phyloP scores from a whole-genome alignment of 2,113 vertebrate genomes.

The Puntigrus tetrazona region DNA sequence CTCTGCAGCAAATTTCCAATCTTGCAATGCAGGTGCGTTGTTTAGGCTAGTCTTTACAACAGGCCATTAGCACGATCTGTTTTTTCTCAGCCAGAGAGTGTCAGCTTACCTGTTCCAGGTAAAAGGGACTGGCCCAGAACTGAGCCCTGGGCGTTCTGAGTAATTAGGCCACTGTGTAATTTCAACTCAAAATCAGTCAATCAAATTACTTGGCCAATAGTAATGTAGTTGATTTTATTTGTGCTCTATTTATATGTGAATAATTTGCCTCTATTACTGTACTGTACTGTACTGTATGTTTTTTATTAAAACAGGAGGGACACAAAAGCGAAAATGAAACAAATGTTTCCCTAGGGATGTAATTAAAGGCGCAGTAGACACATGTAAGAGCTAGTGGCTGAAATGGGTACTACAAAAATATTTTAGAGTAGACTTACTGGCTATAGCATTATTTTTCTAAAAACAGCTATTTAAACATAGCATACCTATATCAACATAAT shows the following conservation, averaged over 20 bases:
- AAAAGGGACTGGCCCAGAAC: constrained; percentile 41
- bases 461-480: too few species aligned
- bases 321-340: background rate
- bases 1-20: background rate
- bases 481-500: too few species aligned
- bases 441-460: too few species aligned
- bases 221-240: background rate
- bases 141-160: constrained; percentile 38
- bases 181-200: constrained; percentile 27
- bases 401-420: too few species aligned
- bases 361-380: too few species aligned
- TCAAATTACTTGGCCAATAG: background rate
- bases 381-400: too few species aligned
- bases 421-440: too few species aligned
- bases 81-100: background rate
- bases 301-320: too few species aligned
- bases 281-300: background rate
- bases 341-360: background rate
- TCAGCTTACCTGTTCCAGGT: constrained; percentile 22
- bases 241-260: background rate
- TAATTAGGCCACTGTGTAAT: constrained; percentile 46
- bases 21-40: background rate
- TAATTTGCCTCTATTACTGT: background rate
- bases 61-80: background rate
- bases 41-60: background rate